Percentiles rank a stretch among this genome's conserved stretches.
These are phyloP conservation scores for Manacus vitellinus DNA, from an alignment of 2,113 vertebrate genomes.

Conservation along the genomic window DNA sequence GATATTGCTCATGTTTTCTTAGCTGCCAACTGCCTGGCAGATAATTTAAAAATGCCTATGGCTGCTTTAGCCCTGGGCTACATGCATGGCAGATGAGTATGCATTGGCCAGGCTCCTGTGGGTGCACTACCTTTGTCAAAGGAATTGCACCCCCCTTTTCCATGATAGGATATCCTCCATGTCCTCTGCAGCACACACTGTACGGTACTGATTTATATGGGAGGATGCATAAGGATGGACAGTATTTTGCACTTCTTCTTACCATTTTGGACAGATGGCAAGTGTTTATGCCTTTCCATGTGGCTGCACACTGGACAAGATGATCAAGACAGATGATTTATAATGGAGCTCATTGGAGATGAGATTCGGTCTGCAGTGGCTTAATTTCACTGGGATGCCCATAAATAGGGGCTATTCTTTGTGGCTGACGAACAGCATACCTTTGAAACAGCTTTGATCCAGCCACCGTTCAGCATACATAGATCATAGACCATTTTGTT, in stretches of 20 bases:
- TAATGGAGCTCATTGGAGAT: slow-evolving; percentile 31
- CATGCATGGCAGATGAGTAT: not conserved
- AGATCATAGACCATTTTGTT: not conserved
- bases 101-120: not conserved
- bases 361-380: not conserved
- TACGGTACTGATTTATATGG: not conserved
- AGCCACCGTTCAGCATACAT: fast-evolving
- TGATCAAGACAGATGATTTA: slow-evolving; percentile 54
- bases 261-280: slow-evolving; percentile 57
- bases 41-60: not conserved
- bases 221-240: not conserved
- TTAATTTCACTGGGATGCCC: slow-evolving; percentile 26
- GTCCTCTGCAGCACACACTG: not conserved
- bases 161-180: not conserved
- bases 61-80: not conserved
- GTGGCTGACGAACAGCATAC: not conserved
- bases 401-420: not conserved
- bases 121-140: not conserved
- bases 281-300: slow-evolving; percentile 45
- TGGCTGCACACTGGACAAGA: slow-evolving; percentile 31
- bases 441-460: not conserved
- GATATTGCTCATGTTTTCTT: not conserved
- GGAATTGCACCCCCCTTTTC: not conserved
- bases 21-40: not conserved
- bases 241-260: slow-evolving; percentile 17